Conservation (phyloP, 2,113 vertebrate species). For the Steatornis caripensis region DNA sequence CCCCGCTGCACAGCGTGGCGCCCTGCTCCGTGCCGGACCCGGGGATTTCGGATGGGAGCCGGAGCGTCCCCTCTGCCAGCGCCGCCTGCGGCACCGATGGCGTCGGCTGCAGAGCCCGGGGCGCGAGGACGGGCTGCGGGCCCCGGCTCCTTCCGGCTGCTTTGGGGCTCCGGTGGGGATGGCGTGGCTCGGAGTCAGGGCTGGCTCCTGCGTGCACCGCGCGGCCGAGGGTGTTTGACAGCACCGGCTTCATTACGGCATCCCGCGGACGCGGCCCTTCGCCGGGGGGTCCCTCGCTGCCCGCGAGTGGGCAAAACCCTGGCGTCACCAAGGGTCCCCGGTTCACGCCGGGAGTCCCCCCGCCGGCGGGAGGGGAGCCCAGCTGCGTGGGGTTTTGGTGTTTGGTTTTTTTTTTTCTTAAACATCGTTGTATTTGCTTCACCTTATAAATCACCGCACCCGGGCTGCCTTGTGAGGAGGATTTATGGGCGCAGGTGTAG, state of each 20-base stretch:
- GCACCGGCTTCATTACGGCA: rapidly evolving
- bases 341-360: rapidly evolving
- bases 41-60: background rate
- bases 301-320: rapidly evolving
- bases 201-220: rapidly evolving
- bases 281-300: rapidly evolving
- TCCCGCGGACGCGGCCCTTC: background rate
- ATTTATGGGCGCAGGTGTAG: conserved; percentile 52
- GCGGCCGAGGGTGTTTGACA: background rate
- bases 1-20: rapidly evolving
- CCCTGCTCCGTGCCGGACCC: rapidly evolving
- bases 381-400: background rate
- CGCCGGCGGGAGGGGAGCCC: rapidly evolving
- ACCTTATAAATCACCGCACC: conserved; percentile 10
- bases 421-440: background rate
- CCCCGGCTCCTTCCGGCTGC: background rate
- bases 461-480: background rate
- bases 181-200: background rate
- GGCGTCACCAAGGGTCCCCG: rapidly evolving
- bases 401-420: background rate
- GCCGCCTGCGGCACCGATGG: too few species aligned
- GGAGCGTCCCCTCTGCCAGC: rapidly evolving
- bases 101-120: rapidly evolving
- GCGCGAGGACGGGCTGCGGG: background rate
- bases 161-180: background rate